phyloP scores from a whole-genome alignment of 30 jellyfish, hydroid and myxozoan genomes.

The Euphysa ruthae region DNA sequence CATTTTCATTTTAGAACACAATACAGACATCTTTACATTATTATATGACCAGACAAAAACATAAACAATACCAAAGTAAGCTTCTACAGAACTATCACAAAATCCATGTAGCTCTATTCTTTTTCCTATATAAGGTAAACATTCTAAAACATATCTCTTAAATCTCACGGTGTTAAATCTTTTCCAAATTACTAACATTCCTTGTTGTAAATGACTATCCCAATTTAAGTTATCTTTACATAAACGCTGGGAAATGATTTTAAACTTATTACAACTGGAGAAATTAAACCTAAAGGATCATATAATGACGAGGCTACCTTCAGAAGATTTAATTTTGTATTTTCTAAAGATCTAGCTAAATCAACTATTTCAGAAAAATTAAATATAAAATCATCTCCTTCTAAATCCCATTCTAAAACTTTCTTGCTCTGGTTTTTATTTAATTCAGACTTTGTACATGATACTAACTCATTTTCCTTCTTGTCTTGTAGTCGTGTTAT shows the following conservation, averaged over 20 bases:
- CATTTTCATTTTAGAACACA: conserved; percentile 56
- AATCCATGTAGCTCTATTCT: conserved; percentile 44
- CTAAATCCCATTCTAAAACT: no score
- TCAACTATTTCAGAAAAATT: conserved; percentile 17
- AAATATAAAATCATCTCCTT: no score
- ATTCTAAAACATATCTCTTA: no score
- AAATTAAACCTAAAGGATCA: conserved; percentile 63
- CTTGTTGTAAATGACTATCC: conserved; percentile 13
- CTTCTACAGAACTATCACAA: conserved; percentile 51
- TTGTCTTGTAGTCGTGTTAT: no score
- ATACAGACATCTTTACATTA: conserved; percentile 31
- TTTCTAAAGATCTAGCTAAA: conserved; percentile 4
- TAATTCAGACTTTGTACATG: no score
- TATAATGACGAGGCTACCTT: conserved; percentile 59
- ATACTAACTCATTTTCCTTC: no score
- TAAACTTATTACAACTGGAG: conserved; percentile 23
- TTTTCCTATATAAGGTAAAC: not conserved
- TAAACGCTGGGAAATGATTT: conserved; percentile 34
- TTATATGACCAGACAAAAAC: conserved; percentile 23
- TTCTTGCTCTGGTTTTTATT: no score
- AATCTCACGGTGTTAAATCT: not conserved
- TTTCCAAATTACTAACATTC: conserved; percentile 3
- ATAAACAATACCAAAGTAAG: conserved; percentile 53
- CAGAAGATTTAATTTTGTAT: conserved; percentile 45
- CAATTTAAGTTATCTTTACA: conserved; percentile 47